Base-by-base conservation (phyloP, 1,140 invertebrate genomes). In the Ips nitidus region DNA sequence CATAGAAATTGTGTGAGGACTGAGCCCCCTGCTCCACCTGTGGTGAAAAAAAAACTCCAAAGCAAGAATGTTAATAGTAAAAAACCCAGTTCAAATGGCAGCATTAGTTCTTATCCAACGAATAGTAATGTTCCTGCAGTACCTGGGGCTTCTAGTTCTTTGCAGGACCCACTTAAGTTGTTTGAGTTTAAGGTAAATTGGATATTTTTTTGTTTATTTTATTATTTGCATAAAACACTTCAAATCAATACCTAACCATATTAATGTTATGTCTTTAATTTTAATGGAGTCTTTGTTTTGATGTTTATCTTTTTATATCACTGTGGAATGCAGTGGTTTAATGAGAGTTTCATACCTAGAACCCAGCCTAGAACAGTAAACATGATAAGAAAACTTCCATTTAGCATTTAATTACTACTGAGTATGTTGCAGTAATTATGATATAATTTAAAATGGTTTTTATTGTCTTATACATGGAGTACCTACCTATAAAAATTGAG, bases 31-130 rank as follows among this genome's bases (percentile, higher is more conserved):
- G n/a, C 62, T 37, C 52, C 69, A 38, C 50, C 52, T 61, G 47
- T 73, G 52, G 45, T 74, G 50, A 76, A 76, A 62, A 77, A 75
- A 47, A 75, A 75, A 70, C 68, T 75, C 5, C 75, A 75, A 65
- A 71, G 58, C 43, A 76, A 75, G 69, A 71, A 70, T 40, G 69
- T 57, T 60, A 70, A 52, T 39, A 71, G 45, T 62, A 75, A 74
- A 70, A 71, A 71, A 58, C 42, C 66, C 1, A 55, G 62, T 57
- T 60, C 69, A 22, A 71, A 55, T 52, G 43, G 58, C 42, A 68
- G 47, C 53, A 57, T 62, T 58, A 61, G 37, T 56, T 45, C 66
- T 43, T 22, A 53, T 53, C 41, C 66, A 58, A 52, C 37, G 22
- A 68, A 68, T 61, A 52, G 43, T 45, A 52, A 41, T 70, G 45